These are phyloP conservation scores for Solenodon paradoxus DNA, from an alignment of 2,113 vertebrate species.

Conservation along the genomic window DNA sequence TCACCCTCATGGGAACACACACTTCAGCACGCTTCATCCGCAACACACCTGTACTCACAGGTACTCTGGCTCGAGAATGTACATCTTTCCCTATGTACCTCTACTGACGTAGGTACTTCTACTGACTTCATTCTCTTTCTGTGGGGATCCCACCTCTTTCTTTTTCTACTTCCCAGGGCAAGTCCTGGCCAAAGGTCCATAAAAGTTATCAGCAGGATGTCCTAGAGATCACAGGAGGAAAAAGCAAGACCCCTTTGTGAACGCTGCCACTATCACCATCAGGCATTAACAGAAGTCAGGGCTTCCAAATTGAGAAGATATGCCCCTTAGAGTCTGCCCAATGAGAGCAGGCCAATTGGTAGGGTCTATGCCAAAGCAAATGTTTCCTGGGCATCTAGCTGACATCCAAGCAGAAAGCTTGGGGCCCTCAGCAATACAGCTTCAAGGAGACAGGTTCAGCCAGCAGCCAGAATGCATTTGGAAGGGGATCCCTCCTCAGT, in stretches of 20 bases:
- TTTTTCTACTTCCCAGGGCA: background rate
- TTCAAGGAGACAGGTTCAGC: background rate
- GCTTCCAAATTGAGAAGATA: background rate
- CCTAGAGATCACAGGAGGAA: background rate
- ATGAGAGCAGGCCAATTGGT: background rate
- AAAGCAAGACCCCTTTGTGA: background rate
- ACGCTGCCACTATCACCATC: fast-evolving
- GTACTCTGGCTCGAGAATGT: background rate
- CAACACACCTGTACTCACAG: background rate
- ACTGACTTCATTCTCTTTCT: background rate
- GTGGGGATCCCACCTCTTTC: background rate
- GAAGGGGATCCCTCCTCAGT: background rate
- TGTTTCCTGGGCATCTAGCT: background rate
- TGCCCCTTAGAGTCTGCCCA: background rate
- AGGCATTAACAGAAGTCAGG: background rate
- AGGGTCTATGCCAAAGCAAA: background rate
- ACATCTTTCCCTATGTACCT: background rate
- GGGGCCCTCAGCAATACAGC: background rate
- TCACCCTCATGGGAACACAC: too few species aligned
- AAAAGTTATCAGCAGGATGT: background rate
- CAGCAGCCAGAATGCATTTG: too few species aligned
- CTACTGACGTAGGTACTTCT: fast-evolving
- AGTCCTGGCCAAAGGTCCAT: background rate
- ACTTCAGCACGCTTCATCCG: background rate
- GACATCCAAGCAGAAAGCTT: background rate